These are phyloP conservation scores for Anguilla japonica DNA, from an alignment of 2,113 vertebrate genomes.

Conservation along the genomic window DNA sequence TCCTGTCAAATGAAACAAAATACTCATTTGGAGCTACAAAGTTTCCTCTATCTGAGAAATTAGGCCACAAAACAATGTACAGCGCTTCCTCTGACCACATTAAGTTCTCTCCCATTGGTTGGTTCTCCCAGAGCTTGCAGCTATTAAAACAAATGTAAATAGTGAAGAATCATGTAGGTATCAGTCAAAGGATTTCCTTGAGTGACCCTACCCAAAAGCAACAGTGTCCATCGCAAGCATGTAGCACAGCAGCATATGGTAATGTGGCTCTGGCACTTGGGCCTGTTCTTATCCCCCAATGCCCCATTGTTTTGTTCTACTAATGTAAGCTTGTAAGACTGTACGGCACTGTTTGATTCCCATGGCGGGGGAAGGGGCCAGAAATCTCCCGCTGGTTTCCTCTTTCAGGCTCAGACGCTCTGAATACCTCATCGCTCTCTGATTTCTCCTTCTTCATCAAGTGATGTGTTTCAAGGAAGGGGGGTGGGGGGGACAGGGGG, in stretches of 20 bases:
- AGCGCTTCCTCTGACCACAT: slow-evolving; percentile 5
- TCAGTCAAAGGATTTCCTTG: neutral
- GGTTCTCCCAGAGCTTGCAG: slow-evolving; percentile 28
- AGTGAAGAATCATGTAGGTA: slow-evolving; percentile 16
- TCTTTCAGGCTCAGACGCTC: slow-evolving; percentile 4
- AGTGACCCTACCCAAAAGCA: neutral
- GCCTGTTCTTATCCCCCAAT: neutral
- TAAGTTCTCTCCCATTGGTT: slow-evolving; percentile 17
- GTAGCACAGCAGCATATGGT: neutral
- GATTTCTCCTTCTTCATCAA: slow-evolving; percentile 30
- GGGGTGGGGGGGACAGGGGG: no score
- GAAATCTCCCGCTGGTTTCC: slow-evolving; percentile 28
- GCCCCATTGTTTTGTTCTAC: neutral
- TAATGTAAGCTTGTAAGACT: slow-evolving; percentile 34
- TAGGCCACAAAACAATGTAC: slow-evolving; percentile 24
- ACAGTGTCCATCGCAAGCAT: neutral
- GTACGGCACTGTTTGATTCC: slow-evolving; percentile 16
- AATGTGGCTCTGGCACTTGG: neutral
- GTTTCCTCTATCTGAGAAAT: neutral
- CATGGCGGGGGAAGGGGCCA: neutral
- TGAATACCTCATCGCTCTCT: neutral
- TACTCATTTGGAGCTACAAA: no score
- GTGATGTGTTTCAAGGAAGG: slow-evolving; percentile 21
- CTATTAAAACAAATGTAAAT: slow-evolving; percentile 28
- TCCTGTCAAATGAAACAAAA: no score